These are phyloP conservation scores for Chunga burmeisteri DNA, from an alignment of 2,113 vertebrate genomes.

Conservation along the genomic window DNA sequence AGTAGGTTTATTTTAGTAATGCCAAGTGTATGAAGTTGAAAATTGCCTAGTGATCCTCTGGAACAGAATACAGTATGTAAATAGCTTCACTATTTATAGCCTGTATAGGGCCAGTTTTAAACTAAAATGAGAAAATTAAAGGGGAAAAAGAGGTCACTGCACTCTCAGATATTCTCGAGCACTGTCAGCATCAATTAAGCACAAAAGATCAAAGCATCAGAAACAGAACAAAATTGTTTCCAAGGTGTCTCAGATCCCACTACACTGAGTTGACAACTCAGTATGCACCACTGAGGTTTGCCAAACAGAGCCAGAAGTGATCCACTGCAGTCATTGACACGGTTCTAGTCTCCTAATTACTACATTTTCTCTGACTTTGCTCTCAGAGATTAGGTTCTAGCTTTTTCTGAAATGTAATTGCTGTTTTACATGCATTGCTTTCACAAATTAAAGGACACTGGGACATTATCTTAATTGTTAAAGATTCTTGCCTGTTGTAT, in stretches of 20 bases:
- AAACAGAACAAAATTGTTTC: background rate
- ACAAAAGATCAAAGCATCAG: slow-evolving; percentile 21
- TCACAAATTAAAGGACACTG: background rate
- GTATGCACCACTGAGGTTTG: background rate
- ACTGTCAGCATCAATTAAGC: background rate
- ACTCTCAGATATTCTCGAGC: background rate
- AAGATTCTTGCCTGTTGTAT: background rate
- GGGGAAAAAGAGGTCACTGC: background rate
- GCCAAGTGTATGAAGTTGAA: slow-evolving; percentile 15
- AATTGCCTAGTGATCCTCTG: slow-evolving; percentile 31
- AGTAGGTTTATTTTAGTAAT: slow-evolving; percentile 16
- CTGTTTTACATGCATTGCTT: background rate
- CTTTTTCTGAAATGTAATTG: background rate
- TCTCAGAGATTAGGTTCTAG: background rate
- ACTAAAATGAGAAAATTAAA: slow-evolving; percentile 18
- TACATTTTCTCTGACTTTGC: background rate
- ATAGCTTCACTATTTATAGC: slow-evolving; percentile 13
- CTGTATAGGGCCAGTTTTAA: background rate
- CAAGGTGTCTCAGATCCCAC: background rate
- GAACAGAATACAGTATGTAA: background rate
- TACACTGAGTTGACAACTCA: background rate
- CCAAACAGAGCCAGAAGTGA: background rate
- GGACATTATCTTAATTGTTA: background rate
- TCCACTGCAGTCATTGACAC: background rate
- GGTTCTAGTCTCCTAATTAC: background rate